These are phyloP conservation scores for Cromileptes altivelis DNA, from an alignment of 2,113 vertebrate species.

Conservation along the genomic window DNA sequence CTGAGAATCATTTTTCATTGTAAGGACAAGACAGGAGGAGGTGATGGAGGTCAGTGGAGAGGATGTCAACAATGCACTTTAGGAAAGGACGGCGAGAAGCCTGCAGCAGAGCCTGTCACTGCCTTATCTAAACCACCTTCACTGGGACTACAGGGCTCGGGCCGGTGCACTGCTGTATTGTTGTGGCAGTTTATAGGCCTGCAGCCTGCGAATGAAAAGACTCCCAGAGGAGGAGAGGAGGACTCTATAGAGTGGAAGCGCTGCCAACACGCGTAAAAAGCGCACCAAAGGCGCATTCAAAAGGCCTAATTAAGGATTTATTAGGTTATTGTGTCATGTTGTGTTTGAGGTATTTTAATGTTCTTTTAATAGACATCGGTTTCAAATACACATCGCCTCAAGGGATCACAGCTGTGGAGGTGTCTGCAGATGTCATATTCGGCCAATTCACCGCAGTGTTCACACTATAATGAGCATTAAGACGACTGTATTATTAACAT, in stretches of 20 bases:
- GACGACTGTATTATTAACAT: not conserved
- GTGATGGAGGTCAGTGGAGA: slow-evolving; percentile 78
- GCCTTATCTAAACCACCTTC: slow-evolving; percentile 11
- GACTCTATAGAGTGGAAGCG: not conserved
- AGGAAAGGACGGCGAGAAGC: slow-evolving; percentile 40
- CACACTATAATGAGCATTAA: not conserved
- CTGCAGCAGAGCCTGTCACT: slow-evolving; percentile 19
- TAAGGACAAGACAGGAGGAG: slow-evolving; percentile 81
- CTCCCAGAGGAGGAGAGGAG: slow-evolving; percentile 27
- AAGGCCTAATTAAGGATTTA: not conserved
- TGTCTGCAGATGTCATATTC: slow-evolving; percentile 13
- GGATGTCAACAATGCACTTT: slow-evolving; percentile 77
- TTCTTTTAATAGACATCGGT: not conserved
- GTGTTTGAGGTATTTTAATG: not conserved
- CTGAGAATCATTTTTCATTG: slow-evolving; percentile 84
- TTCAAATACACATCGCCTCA: not conserved
- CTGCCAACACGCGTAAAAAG: not conserved
- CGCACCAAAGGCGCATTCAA: not conserved
- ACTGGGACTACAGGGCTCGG: not conserved
- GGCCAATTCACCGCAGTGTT: not conserved
- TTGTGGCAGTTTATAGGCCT: not conserved
- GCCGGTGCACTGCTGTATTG: not conserved
- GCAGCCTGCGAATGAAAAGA: slow-evolving; percentile 4
- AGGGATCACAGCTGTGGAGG: not conserved
- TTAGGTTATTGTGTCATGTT: not conserved